Evolutionary conservation across 2,113 vertebrate genomes (phyloP), one percentile per base, ranked within the genome.

Genomic region (Equus przewalskii): DNA sequence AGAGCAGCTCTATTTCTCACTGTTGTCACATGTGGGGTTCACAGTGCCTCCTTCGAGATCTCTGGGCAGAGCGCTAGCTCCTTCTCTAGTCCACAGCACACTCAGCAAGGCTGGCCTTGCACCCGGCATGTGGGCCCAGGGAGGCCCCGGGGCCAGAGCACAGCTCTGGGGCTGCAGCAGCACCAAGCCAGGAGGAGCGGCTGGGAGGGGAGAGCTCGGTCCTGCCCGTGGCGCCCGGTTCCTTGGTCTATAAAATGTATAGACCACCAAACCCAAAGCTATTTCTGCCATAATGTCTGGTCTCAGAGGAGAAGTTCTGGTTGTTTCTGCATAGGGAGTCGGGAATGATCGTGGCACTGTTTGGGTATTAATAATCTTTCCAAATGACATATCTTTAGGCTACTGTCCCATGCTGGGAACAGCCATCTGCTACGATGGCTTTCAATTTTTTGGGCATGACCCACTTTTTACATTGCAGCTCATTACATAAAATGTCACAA

Each of bases 21-120:
- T 33, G 21, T n/a, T 1, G 12, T 8, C 75, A 18, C 12, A 1
- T 0, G 4, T 1, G 13, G n/a, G 0, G 9, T 7, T 44, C 54
- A 13, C 64, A 0, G 11, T 2, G 14, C 19, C 0, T 30, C 36
- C 24, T 18, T 2, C 44, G 18, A 18, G 24, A 2, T 3, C 16
- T 26, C 79, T 30, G 41, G 41, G 19, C 33, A 21, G 5, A 46
- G 51, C 0, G 14, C 16, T 1, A 46, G 18, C 18, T 54, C 56
- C 26, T 7, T 28, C 44, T 58, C 65, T 7, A 3, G 36, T 69
- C 75, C 21, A 33, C 26, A 22, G 22, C 15, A 28, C 41, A 6
- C 1, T 41, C 28, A 6, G 28, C 10, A 0, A 0, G 16, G 21
- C 56, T 21, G 72, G 21, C 26, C 28, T 14, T 3, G 5, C 10